Conservation (phyloP, 2,797 vertebrate genomes). For the Hypotaenidia okinawae region DNA sequence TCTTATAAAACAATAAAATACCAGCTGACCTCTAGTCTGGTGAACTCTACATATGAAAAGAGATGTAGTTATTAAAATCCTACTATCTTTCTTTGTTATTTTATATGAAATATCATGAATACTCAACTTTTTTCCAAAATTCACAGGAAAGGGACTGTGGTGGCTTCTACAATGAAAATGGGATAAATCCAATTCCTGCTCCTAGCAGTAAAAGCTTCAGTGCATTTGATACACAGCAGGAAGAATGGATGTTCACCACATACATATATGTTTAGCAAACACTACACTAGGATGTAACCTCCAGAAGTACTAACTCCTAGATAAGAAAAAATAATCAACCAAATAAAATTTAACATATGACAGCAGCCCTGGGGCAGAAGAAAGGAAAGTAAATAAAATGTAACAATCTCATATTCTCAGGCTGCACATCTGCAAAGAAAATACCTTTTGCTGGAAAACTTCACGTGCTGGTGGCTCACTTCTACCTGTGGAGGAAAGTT, state of each 20-base stretch:
- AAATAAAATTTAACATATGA: slow-evolving; percentile 26
- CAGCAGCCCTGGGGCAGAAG: not conserved
- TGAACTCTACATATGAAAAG: not conserved
- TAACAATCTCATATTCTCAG: not conserved
- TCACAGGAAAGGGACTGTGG: not conserved
- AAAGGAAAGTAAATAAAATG: slow-evolving; percentile 10
- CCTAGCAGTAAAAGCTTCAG: not conserved
- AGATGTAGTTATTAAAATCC: not conserved
- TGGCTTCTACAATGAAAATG: not conserved
- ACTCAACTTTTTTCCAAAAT: not conserved
- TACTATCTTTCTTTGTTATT: not conserved
- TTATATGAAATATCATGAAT: not conserved
- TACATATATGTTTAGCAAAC: not conserved
- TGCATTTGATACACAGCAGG: not conserved
- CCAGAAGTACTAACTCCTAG: not conserved
- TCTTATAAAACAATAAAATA: not conserved
- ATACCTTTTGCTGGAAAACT: slow-evolving; percentile 19
- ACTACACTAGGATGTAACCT: not conserved
- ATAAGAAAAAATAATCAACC: not conserved
- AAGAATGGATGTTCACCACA: not conserved
- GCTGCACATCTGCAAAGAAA: slow-evolving; percentile 30
- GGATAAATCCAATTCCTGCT: not conserved
- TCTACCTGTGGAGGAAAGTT: not conserved
- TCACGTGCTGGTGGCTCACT: not conserved
- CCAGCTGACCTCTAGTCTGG: not conserved